Evolutionary conservation across 2,888 invertebrate species (phyloP), one percentile per base, ranked within the genome.

Genomic region (Eupithecia dodoneata): DNA sequence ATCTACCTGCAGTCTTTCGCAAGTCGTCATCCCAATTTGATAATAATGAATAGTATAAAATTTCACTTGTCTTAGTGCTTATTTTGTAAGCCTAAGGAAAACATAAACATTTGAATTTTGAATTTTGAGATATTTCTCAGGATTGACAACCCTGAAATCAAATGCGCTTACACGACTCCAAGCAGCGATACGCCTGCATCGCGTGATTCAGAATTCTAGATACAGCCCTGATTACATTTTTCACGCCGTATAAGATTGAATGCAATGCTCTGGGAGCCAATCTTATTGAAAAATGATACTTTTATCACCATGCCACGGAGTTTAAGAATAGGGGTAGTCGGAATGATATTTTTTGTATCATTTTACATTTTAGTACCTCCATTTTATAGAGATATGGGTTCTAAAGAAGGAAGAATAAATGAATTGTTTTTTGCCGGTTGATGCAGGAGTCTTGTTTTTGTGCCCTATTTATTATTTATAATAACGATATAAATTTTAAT

Each of bases 181-280:
- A 49, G 75, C 63, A 30, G 49, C 30, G 49, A 69, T 65, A 52
- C 66, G 49, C 4, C 72, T 69, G 76, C 59, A 72, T 72, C 67
- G 47, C 47, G 42, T 71, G 44, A 65, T 67, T 41, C 67, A 44
- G 69, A 69, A 74, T 74, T 52, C 59, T 41, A 63, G 72, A 59
- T 67, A 59, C 47, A 52, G 44, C 52, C 44, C 41, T 75, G 52
- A 75, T 71, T 71, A 75, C 65, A 75, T 47, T 55, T 74, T 74
- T 47, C 70, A 70, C 70, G 18, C 70, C 45, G 45, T n/a, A 45
- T 70, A 45, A 70, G 70, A 47, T 47, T 70, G 45, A 70, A 70
- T 70, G 70, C 70, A 47, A 49, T 30, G 30, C 69, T 69, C 45
- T 69, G 44, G 18, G 70, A 70, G 47, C 45, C n/a, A 70, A 70